Conservation (phyloP, 1,140 invertebrate species). For the Popillia japonica region DNA sequence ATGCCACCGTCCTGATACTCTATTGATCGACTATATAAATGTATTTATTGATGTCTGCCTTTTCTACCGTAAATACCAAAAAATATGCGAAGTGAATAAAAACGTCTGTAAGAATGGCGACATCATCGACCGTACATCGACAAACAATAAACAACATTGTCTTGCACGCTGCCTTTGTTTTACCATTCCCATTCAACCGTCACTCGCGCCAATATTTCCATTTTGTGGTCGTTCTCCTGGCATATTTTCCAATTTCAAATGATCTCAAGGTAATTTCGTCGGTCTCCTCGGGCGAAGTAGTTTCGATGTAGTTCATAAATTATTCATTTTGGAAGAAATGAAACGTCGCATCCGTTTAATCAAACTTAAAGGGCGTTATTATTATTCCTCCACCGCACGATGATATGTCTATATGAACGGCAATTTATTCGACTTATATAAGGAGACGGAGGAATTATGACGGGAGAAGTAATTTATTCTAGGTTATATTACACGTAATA, state of each 20-base stretch:
- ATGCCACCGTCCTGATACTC: too few relatives aligned
- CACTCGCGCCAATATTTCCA: slow-evolving; percentile 20
- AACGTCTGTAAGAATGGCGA: neutral
- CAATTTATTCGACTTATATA: slow-evolving; percentile 25
- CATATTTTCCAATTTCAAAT: slow-evolving; percentile 35
- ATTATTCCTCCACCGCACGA: slow-evolving; percentile 23
- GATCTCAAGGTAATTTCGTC: slow-evolving; percentile 31
- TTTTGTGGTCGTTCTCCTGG: neutral
- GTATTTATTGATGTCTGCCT: too few relatives aligned
- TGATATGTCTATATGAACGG: slow-evolving; percentile 32
- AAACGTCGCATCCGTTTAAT: slow-evolving; percentile 34
- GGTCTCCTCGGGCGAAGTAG: neutral
- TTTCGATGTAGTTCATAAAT: slow-evolving; percentile 35
- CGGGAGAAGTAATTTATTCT: neutral
- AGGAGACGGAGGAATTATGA: slow-evolving; percentile 12
- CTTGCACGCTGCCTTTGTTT: slow-evolving; percentile 1
- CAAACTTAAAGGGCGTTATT: slow-evolving; percentile 30
- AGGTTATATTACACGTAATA: slow-evolving; percentile 20
- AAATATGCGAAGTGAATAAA: neutral
- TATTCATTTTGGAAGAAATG: slow-evolving; percentile 34
- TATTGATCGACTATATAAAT: too few relatives aligned
- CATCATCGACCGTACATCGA: neutral
- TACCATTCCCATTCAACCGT: slow-evolving; percentile 20
- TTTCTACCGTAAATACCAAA: too few relatives aligned
- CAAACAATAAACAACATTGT: slow-evolving; percentile 25